Conservation (phyloP, 2,888 invertebrate species). For the Rotaria sp. region DNA sequence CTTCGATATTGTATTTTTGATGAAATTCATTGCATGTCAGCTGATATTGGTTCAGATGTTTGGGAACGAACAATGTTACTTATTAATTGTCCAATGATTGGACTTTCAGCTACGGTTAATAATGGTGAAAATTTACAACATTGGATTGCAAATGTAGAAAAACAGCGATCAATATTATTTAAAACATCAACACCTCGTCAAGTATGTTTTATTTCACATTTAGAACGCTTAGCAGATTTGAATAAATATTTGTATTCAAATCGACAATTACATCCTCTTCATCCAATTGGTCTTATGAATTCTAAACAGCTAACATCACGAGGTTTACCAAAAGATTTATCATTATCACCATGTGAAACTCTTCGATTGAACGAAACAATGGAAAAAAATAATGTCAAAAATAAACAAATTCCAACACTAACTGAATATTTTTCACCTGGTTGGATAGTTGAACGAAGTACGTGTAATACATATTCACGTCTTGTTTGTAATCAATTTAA, state of each 20-base stretch:
- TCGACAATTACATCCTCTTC: conserved; percentile 14
- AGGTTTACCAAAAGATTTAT: conserved; percentile 30
- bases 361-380: conserved; percentile 19
- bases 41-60: conserved; percentile 30
- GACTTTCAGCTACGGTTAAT: conserved; percentile 27
- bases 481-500: background rate
- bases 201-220: background rate
- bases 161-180: background rate
- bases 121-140: background rate
- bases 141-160: background rate
- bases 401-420: background rate
- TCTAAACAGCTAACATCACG: background rate
- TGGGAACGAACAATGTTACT: conserved; percentile 39
- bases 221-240: conserved; percentile 28
- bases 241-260: conserved; percentile 32
- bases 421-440: background rate
- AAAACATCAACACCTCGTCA: background rate
- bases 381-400: background rate
- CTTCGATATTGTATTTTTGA: conserved; percentile 41
- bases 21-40: conserved; percentile 40
- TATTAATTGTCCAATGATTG: conserved; percentile 41
- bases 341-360: conserved; percentile 32
- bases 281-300: conserved; percentile 26
- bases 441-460: background rate
- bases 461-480: background rate